These are phyloP conservation scores for Trichomalopsis sarcophagae DNA, from an alignment of 1,140 invertebrate species.

Conservation along the genomic window DNA sequence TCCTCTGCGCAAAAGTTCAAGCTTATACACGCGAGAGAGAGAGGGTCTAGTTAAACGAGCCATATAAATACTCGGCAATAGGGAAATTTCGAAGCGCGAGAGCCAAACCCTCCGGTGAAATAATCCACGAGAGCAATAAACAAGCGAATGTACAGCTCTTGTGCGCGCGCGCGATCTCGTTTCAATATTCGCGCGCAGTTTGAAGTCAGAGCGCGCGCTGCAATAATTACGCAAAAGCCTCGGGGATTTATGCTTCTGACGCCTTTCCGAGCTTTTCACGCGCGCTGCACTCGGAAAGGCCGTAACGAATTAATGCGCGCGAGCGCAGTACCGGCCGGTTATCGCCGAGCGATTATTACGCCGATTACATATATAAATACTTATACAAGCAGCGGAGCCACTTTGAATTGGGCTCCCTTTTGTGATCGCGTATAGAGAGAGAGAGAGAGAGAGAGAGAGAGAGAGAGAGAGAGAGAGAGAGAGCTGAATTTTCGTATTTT, in stretches of 20 bases:
- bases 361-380: neutral
- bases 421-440: neutral
- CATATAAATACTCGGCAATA: neutral
- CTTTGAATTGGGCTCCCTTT: neutral
- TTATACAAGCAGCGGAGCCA: neutral
- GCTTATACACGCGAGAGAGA: neutral
- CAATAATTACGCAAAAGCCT: slow-evolving; percentile 19
- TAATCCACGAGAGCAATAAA: neutral
- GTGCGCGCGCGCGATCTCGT: neutral
- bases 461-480: no score
- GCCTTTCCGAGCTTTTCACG: slow-evolving; percentile 13
- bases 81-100: neutral
- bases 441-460: no score
- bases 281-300: neutral
- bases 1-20: neutral
- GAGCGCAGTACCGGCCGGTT: neutral
- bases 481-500: no score
- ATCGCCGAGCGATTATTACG: neutral
- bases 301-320: slow-evolving; percentile 16
- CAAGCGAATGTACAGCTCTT: neutral
- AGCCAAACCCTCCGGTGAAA: neutral
- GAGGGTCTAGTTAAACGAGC: neutral
- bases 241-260: slow-evolving; percentile 20
- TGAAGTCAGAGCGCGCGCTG: neutral
- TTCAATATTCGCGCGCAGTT: neutral